A percentile compares a stretch with the other conserved stretches of the same genome.
Conservation (phyloP, 2,888 invertebrate genomes). For the Cryptus armator region DNA sequence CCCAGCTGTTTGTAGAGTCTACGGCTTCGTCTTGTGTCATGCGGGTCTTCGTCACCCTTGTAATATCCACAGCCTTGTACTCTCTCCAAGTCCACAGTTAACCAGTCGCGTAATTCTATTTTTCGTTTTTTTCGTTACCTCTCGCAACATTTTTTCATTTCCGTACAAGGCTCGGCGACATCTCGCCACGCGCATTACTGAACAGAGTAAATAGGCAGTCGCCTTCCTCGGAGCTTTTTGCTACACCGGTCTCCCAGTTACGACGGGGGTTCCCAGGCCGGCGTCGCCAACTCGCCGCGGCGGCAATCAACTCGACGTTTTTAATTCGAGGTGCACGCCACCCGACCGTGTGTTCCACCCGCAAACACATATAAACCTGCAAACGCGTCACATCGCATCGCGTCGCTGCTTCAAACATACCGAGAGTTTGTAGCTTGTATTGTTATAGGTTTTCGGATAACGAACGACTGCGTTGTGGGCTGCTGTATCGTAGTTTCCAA, state of each 20-base stretch:
- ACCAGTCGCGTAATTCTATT: neutral
- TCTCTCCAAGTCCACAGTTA: neutral
- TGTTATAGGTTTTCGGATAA: constrained; percentile 17
- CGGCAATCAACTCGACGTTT: constrained; percentile 58
- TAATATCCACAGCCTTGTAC: constrained; percentile 47
- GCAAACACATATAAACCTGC: constrained; percentile 12
- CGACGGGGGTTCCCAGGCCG: constrained; percentile 48
- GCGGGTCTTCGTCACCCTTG: constrained; percentile 77
- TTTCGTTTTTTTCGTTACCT: constrained; percentile 4
- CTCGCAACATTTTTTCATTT: constrained; percentile 12
- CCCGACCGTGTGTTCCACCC: constrained; percentile 6
- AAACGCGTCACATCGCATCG: neutral
- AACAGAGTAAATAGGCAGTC: neutral
- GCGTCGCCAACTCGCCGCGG: constrained; percentile 37
- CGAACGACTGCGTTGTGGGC: neutral
- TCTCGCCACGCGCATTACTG: neutral
- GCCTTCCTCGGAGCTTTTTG: neutral
- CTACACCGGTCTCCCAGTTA: neutral
- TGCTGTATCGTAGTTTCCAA: neutral
- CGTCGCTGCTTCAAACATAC: neutral
- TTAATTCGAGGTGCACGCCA: constrained; percentile 55
- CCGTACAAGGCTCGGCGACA: neutral
- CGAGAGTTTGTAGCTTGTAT: constrained; percentile 11
- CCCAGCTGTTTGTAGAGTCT: constrained; percentile 74
- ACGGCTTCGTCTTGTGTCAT: constrained; percentile 76